Evolutionary conservation across 2,888 invertebrate genomes (phyloP).

Genomic region (Xestia c-nigrum): DNA sequence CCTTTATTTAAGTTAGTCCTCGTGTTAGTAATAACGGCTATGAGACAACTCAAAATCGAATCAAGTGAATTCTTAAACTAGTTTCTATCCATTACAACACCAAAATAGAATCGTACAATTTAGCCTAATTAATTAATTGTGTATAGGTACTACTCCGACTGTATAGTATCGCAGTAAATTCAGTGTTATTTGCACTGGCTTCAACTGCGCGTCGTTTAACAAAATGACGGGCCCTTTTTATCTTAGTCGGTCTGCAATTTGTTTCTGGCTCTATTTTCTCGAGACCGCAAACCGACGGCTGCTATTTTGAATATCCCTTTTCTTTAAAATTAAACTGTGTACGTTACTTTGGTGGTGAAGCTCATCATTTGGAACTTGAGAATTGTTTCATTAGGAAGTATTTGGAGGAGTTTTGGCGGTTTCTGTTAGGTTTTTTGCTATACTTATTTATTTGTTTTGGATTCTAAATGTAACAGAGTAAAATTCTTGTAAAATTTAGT

Average conservation of each 20-base stretch:
- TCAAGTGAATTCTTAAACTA: neutral
- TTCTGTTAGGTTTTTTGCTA: neutral
- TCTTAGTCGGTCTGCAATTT: constrained; percentile 88
- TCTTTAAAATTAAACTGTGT: constrained; percentile 82
- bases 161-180: constrained; percentile 72
- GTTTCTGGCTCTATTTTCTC: constrained; percentile 87
- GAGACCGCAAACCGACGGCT: constrained; percentile 83
- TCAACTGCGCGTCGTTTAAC: constrained; percentile 86
- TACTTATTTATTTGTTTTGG: neutral
- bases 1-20: neutral
- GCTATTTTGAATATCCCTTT: constrained; percentile 85
- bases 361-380: constrained; percentile 53
- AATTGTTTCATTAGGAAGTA: constrained; percentile 29
- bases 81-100: neutral
- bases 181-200: constrained; percentile 80
- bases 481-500: neutral
- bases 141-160: constrained; percentile 38
- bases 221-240: constrained; percentile 89
- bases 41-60: neutral
- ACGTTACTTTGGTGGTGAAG: constrained; percentile 64
- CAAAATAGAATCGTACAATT: constrained; percentile 31
- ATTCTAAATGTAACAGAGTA: neutral
- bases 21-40: neutral
- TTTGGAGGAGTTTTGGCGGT: neutral
- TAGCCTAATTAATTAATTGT: constrained; percentile 62